These are phyloP conservation scores for Laothoe populi DNA, from an alignment of 2,888 invertebrate species.

Conservation along the genomic window DNA sequence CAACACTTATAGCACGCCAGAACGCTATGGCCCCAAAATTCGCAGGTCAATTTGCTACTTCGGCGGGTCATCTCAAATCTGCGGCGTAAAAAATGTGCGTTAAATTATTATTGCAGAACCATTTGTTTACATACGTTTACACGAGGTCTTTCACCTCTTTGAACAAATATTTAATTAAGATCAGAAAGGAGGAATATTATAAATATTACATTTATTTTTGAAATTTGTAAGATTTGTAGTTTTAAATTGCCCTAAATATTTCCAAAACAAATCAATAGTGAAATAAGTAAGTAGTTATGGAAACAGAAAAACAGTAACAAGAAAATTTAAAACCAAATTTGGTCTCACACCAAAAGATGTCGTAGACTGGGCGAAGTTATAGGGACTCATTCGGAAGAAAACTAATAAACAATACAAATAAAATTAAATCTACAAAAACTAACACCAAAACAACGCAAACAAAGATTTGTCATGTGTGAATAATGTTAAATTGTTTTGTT, in stretches of 20 bases:
- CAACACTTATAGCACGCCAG: not conserved
- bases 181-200: not conserved
- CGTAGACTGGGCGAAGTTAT: no score
- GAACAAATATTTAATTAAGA: not conserved
- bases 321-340: no score
- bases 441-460: not conserved
- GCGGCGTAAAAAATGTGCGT: not conserved
- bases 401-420: no score
- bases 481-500: not conserved
- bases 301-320: no score
- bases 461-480: not conserved
- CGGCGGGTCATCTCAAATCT: not conserved
- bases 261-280: no score
- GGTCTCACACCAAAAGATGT: no score
- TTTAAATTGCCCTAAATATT: no score
- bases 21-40: not conserved
- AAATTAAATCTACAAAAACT: no score
- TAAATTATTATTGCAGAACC: not conserved
- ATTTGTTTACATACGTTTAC: not conserved
- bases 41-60: not conserved
- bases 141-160: conserved; percentile 11
- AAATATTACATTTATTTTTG: no score
- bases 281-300: no score
- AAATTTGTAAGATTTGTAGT: no score
- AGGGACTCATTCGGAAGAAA: no score